Evolutionary conservation across 1,140 invertebrate species (phyloP).

Genomic region (Drosophila albomicans): DNA sequence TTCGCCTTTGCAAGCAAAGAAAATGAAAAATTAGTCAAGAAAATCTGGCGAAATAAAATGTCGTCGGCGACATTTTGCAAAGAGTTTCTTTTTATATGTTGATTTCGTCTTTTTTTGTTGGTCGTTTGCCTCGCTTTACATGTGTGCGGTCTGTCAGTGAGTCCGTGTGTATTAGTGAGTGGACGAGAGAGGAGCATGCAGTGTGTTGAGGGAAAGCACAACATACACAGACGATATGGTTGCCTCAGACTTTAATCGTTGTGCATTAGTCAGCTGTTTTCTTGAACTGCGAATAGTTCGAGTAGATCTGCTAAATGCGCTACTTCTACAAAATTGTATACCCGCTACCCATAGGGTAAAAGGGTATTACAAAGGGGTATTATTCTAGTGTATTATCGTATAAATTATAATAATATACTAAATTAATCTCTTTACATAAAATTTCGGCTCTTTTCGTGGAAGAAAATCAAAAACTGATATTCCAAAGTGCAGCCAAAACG

Average conservation of each 20-base stretch:
- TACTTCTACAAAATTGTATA: no score
- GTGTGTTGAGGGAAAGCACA: background rate
- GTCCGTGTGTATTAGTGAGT: slow-evolving; percentile 34
- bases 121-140: slow-evolving; percentile 18
- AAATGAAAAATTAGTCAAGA: slow-evolving; percentile 83
- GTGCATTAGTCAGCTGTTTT: slow-evolving; percentile 67
- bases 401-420: no score
- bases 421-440: no score
- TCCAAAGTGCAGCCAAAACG: no score
- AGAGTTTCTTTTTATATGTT: slow-evolving; percentile 55
- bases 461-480: no score
- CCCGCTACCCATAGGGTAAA: no score
- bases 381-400: no score
- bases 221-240: background rate
- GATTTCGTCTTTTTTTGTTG: background rate
- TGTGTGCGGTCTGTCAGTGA: slow-evolving; percentile 38
- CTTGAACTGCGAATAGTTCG: no score
- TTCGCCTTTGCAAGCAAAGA: slow-evolving; percentile 47
- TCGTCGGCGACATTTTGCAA: slow-evolving; percentile 85
- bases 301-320: no score
- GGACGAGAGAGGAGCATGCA: slow-evolving; percentile 10
- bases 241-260: slow-evolving; percentile 69
- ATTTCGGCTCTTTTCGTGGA: no score
- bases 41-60: slow-evolving; percentile 85
- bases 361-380: no score